Evolutionary conservation across 1,140 invertebrate species (phyloP).

Genomic region (Bombyx mori): DNA sequence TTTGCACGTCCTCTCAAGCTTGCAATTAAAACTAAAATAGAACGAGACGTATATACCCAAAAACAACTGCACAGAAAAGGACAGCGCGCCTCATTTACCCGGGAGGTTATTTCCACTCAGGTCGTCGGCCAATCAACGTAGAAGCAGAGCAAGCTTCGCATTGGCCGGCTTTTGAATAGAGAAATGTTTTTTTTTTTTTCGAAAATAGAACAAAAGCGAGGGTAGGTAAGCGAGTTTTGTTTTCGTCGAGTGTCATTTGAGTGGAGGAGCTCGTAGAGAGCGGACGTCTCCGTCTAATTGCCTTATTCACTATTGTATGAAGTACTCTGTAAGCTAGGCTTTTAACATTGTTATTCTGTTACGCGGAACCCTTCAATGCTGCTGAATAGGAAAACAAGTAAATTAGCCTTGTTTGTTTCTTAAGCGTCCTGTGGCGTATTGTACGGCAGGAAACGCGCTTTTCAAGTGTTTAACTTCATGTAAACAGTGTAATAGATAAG

Average conservation of each 20-base stretch:
- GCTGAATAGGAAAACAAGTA: slow-evolving; percentile 37
- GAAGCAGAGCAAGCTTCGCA: slow-evolving; percentile 52
- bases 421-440: slow-evolving; percentile 32
- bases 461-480: slow-evolving; percentile 18
- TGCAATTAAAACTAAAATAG: slow-evolving; percentile 69
- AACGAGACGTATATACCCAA: slow-evolving; percentile 33
- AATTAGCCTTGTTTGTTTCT: slow-evolving; percentile 57
- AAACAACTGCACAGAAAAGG: slow-evolving; percentile 37
- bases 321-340: slow-evolving; percentile 48
- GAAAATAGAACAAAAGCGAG: slow-evolving; percentile 60
- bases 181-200: slow-evolving; percentile 43
- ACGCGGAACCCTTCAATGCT: slow-evolving; percentile 28
- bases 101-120: slow-evolving; percentile 67
- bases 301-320: slow-evolving; percentile 53
- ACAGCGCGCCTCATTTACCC: slow-evolving; percentile 56
- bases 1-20: slow-evolving; percentile 64
- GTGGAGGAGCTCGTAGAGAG: slow-evolving; percentile 40
- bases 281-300: slow-evolving; percentile 60
- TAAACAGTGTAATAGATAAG: too few relatives aligned
- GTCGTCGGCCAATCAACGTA: slow-evolving; percentile 69
- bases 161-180: slow-evolving; percentile 62
- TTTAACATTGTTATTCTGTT: slow-evolving; percentile 67
- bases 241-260: slow-evolving; percentile 63
- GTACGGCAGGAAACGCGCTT: slow-evolving; percentile 33
- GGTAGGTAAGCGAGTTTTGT: slow-evolving; percentile 69